A percentile compares a stretch with the other conserved stretches of the same genome.
Conservation (phyloP, 2,888 invertebrate species). For the Nemoura dubitans region DNA sequence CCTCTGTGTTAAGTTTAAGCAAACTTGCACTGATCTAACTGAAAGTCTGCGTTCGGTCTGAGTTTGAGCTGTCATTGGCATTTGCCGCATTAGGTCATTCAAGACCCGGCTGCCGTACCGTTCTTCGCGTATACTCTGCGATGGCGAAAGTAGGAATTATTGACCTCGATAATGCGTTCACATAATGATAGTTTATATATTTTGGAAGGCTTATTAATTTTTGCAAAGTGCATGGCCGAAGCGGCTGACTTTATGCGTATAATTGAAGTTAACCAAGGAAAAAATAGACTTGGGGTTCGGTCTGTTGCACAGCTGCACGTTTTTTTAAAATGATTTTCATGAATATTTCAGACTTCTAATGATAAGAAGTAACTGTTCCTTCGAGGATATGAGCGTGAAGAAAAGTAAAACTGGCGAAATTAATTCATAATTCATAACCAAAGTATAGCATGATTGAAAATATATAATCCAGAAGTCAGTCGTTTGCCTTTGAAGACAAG, state of each 20-base stretch:
- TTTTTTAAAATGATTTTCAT: neutral
- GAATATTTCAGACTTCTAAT: neutral
- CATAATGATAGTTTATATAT: neutral
- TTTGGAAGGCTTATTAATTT: neutral
- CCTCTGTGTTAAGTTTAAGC: too few species aligned
- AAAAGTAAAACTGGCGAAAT: neutral
- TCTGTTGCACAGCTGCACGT: neutral
- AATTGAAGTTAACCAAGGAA: constrained; percentile 1
- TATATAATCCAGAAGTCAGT: neutral
- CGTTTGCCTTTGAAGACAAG: neutral
- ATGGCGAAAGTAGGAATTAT: neutral
- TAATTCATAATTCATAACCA: neutral
- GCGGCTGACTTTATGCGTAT: neutral
- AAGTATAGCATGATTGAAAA: neutral
- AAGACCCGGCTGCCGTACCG: neutral
- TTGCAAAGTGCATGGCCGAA: neutral
- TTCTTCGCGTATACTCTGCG: neutral
- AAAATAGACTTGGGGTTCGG: neutral
- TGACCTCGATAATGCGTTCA: constrained; percentile 2
- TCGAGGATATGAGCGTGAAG: neutral
- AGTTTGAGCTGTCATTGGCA: neutral
- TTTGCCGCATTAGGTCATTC: neutral
- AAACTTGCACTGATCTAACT: neutral
- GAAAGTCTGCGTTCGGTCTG: neutral
- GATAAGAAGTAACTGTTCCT: neutral